Conservation (phyloP, 1,140 invertebrate genomes). For the Cyclargus thomasi region DNA sequence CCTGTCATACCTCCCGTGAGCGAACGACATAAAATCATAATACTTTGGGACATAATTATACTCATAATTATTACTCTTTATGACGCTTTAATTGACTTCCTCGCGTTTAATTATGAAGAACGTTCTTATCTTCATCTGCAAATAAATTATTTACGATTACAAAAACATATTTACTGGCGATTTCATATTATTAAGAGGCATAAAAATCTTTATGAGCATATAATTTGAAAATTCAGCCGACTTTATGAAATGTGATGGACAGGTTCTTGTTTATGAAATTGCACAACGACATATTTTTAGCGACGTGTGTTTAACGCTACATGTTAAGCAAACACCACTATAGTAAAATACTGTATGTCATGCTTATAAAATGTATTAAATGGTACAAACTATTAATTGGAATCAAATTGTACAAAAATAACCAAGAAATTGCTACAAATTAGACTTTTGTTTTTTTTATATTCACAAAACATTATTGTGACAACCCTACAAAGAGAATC, state of each 20-base stretch:
- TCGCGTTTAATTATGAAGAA: conserved; percentile 10
- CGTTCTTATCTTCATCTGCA: conserved; percentile 10
- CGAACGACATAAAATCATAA: conserved; percentile 9
- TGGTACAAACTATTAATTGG: too few species aligned
- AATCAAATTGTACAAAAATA: too few species aligned
- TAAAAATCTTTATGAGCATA: conserved; percentile 5
- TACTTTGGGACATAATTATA: conserved; percentile 12
- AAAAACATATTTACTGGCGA: conserved; percentile 6
- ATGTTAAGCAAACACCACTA: not conserved
- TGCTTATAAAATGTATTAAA: too few species aligned
- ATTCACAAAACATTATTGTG: not conserved
- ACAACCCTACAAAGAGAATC: not conserved
- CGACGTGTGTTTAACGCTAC: too few species aligned
- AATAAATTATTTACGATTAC: conserved; percentile 13
- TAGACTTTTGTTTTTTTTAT: too few species aligned
- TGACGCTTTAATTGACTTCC: conserved; percentile 2
- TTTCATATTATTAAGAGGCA: conserved; percentile 14
- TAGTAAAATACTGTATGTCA: too few species aligned
- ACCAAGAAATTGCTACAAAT: too few species aligned
- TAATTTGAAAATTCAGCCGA: not conserved
- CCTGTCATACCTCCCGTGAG: conserved; percentile 4
- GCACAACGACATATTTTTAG: not conserved
- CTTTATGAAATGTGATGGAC: not conserved
- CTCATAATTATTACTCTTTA: conserved; percentile 13
- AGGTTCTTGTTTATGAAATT: not conserved